Conservation (phyloP, 2,888 invertebrate species). For the Phyllotreta striolata region DNA sequence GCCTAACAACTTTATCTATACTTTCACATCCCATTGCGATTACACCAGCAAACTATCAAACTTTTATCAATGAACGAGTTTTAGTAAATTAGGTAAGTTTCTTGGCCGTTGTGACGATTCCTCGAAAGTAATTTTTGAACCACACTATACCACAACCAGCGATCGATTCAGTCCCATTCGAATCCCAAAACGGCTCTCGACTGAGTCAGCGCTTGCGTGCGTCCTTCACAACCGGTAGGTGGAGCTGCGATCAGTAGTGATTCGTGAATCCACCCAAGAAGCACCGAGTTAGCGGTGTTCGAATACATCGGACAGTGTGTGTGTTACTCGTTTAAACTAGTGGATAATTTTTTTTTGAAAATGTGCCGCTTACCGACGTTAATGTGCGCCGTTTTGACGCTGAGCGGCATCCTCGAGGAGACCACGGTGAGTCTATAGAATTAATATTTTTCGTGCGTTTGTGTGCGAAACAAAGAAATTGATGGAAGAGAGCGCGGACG, state of each 20-base stretch:
- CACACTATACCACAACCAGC: not conserved
- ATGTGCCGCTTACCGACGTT: constrained; percentile 71
- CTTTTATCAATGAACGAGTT: too few species aligned
- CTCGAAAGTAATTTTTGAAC: not conserved
- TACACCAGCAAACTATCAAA: too few species aligned
- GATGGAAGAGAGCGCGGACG: constrained; percentile 26
- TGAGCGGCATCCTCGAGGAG: constrained; percentile 67
- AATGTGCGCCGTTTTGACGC: constrained; percentile 68
- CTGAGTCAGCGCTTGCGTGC: constrained; percentile 67
- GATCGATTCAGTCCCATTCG: constrained; percentile 53
- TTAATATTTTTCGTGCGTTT: not conserved
- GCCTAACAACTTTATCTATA: too few species aligned
- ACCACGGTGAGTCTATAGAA: constrained; percentile 63
- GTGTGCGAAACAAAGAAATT: constrained; percentile 35
- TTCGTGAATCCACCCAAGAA: constrained; percentile 57
- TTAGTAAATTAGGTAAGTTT: too few species aligned
- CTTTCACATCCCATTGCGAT: too few species aligned
- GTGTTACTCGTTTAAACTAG: constrained; percentile 39
- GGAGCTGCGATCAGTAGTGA: constrained; percentile 58
- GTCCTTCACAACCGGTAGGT: constrained; percentile 52
- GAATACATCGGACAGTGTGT: constrained; percentile 44
- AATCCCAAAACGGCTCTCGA: constrained; percentile 62
- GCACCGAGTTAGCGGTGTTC: constrained; percentile 52
- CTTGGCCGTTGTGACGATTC: not conserved
- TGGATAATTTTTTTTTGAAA: constrained; percentile 48